These are phyloP conservation scores for Knipowitschia caucasica DNA, from an alignment of 2,797 vertebrate genomes.

Conservation along the genomic window DNA sequence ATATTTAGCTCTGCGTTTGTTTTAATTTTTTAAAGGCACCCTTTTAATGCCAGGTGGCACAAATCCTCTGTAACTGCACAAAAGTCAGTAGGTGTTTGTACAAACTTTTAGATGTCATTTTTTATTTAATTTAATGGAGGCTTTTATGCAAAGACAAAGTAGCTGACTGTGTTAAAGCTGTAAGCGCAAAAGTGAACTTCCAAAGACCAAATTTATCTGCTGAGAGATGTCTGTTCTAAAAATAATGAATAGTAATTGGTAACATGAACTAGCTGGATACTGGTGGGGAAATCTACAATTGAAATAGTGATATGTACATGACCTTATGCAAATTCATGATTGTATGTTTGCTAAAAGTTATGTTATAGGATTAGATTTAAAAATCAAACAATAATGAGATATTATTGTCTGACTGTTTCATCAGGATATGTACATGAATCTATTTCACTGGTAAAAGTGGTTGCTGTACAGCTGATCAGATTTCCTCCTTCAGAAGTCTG, in stretches of 20 bases:
- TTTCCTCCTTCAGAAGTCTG: slow-evolving; percentile 38
- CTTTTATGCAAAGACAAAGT: neutral
- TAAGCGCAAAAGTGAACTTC: neutral
- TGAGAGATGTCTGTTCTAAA: slow-evolving; percentile 8
- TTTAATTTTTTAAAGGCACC: slow-evolving; percentile 46
- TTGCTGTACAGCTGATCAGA: slow-evolving; percentile 16
- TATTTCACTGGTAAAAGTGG: slow-evolving; percentile 40
- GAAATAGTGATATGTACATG: neutral
- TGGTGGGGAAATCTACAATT: neutral
- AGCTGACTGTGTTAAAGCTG: neutral
- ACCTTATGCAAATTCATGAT: neutral
- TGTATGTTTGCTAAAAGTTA: neutral
- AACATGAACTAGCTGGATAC: neutral
- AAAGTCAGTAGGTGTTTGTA: neutral
- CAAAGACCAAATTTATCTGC: slow-evolving; percentile 5
- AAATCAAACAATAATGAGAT: no score
- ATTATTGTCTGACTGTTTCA: neutral
- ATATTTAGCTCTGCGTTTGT: slow-evolving; percentile 66
- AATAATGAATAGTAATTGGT: slow-evolving; percentile 3
- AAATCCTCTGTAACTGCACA: neutral
- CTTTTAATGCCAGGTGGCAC: slow-evolving; percentile 20
- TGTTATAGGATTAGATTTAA: no score
- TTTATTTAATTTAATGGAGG: neutral
- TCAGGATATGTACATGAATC: slow-evolving; percentile 17
- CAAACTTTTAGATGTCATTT: neutral